Evolutionary conservation across 92 coral and sea anemone genomes (phyloP), one percentile per base, ranked within the genome.

Genomic region (Plumapathes pennacea): DNA sequence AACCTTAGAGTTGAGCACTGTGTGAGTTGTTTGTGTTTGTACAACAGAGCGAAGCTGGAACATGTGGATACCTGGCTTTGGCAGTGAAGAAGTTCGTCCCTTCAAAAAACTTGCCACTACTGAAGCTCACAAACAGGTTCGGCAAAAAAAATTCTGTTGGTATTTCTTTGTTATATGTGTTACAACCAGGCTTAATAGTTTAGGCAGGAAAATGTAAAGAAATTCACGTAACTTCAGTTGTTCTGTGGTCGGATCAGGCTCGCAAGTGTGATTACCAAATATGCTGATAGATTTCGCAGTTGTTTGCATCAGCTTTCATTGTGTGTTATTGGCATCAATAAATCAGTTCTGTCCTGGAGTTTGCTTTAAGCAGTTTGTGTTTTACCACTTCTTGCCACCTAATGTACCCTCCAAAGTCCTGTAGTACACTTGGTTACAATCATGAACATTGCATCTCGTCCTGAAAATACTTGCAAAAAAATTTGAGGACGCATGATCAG

Each of bases 51-150:
- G 99, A 23, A 71, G 83, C 44, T 94, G 99, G 99, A 94, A 94
- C 44, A 94, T 94, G 99, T 94, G 99, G 99, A 85, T 94, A 27
- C 99, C 99, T 36, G 99, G 99, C 7, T 94, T 89, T 65, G 99
- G 98, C 10, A 71, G 82, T 22, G 99, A 94, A 38, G 99, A 94
- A 31, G 76, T 94, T 26, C 85, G 96, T 27, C 97, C 92, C 11
- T 74, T 81, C 76, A 94, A 94, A 65, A 94, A 94, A 62, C 78
- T 86, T 6, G 89, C 91, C 32, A 79, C 99, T 7, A 94, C 99
- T 4, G 99, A 94, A 50, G 99, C 99, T 32, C 99, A 94, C 50
- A 94, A 89, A 65, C 99, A 94, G 99, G 99, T 94, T 19, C 18
- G 72, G 19, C 17, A 5, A 44, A 17, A 19, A 12, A 9, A 13